Percentiles rank a stretch among this genome's conserved stretches.
These are phyloP conservation scores for Megalopta genalis DNA, from an alignment of 1,140 invertebrate genomes.

Conservation along the genomic window DNA sequence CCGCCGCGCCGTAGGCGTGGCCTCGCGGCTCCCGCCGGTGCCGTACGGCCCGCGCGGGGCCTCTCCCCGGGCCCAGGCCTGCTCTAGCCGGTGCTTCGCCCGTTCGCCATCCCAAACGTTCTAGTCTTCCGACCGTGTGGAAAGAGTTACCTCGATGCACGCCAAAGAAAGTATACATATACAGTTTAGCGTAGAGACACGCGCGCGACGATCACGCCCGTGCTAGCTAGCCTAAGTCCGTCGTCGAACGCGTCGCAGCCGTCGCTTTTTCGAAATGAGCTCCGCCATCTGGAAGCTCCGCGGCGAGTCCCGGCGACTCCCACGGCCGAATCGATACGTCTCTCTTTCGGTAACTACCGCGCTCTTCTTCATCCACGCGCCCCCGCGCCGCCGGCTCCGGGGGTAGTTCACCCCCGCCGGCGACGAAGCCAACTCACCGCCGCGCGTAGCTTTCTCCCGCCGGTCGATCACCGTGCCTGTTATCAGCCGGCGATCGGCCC, in stretches of 20 bases:
- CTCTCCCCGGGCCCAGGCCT: no score
- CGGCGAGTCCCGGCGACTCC: constrained; percentile 28
- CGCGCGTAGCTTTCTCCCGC: not conserved
- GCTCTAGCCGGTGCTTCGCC: no score
- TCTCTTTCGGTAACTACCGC: constrained; percentile 35
- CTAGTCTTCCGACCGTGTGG: constrained; percentile 8
- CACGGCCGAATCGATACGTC: constrained; percentile 28
- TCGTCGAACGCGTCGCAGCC: not conserved
- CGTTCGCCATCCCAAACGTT: not conserved
- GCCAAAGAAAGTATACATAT: constrained; percentile 36
- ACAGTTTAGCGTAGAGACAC: not conserved
- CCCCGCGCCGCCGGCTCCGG: not conserved
- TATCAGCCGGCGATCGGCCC: not conserved
- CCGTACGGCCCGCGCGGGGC: no score
- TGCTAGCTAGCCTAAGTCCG: not conserved
- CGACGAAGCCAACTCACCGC: constrained; percentile 4
- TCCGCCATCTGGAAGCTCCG: constrained; percentile 39
- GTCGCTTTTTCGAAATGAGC: constrained; percentile 9
- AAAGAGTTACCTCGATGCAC: constrained; percentile 37
- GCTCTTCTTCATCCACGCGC: constrained; percentile 45
- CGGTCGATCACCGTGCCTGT: constrained; percentile 1
- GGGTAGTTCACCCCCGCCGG: constrained; percentile 31
- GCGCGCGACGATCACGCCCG: not conserved
- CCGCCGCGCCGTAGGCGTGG: no score
- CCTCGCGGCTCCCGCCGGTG: no score